Conservation (phyloP, 2,888 invertebrate genomes). For the Phortica magna region DNA sequence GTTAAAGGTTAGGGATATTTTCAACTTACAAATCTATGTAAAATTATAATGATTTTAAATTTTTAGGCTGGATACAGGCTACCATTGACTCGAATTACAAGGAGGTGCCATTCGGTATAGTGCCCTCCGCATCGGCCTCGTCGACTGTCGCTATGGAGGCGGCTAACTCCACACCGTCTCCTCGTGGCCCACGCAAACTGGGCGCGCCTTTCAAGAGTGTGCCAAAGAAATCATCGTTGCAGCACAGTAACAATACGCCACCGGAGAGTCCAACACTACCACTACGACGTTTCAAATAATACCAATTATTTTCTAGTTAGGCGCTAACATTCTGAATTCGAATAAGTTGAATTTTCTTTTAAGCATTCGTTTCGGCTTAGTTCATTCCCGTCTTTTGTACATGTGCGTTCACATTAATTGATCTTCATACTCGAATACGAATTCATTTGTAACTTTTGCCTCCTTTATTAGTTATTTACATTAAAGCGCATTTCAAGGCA, state of each 20-base stretch:
- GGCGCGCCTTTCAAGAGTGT: slow-evolving; percentile 73
- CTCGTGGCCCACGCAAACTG: slow-evolving; percentile 74
- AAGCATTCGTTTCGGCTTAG: neutral
- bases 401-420: neutral
- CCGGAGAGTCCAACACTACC: slow-evolving; percentile 77
- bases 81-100: slow-evolving; percentile 71
- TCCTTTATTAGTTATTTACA: neutral
- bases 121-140: slow-evolving; percentile 69
- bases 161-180: slow-evolving; percentile 62
- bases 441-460: slow-evolving; percentile 1
- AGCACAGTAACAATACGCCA: slow-evolving; percentile 62
- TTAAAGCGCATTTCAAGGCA: slow-evolving; percentile 33
- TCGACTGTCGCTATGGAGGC: slow-evolving; percentile 74
- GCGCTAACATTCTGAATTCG: slow-evolving; percentile 29
- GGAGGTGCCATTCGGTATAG: slow-evolving; percentile 65
- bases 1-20: slow-evolving; percentile 68
- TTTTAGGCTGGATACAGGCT: slow-evolving; percentile 76
- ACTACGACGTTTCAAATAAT: slow-evolving; percentile 75
- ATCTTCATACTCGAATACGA: slow-evolving; percentile 16
- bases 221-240: slow-evolving; percentile 71
- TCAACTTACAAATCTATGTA: neutral
- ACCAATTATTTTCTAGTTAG: slow-evolving; percentile 50
- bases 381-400: slow-evolving; percentile 12
- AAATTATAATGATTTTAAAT: neutral
- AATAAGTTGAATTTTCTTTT: slow-evolving; percentile 39